Base-by-base conservation (phyloP, 2,113 vertebrate species). In the Tautogolabrus adspersus region DNA sequence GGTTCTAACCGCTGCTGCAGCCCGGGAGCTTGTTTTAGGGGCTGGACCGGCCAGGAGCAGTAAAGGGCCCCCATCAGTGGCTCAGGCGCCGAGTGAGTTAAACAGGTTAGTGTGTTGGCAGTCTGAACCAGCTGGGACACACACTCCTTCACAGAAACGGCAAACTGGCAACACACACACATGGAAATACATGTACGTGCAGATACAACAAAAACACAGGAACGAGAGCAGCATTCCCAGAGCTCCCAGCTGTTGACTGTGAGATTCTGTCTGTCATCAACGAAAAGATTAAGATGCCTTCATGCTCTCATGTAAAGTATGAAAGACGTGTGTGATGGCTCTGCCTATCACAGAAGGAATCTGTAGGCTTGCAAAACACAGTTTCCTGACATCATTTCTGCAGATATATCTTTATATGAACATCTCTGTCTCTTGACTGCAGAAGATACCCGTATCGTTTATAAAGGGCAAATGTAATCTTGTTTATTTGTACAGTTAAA, bases 81-180 rank as follows among this genome's bases (percentile, higher is more conserved):
- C 82, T 67, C 81, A 90, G 92, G 89, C 90, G 93, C 92, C 91
- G 69, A 83, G 82, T 80, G 89, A 92, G 83, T 93, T 93, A 92
- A 94, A 92, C 88, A 68, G 84, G 89, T 90, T 84, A 88, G 92
- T 91, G 90, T 92, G 86, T 80, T 84, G 76, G 84, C 66, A 54
- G 75, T 87, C 81, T 90, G 85, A 87, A 93, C 84, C 88, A 88
- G 89, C 90, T 84, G 80, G 58, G 83, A 84, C 82, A 82, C 82
- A 78, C 46, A 21, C 44, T 1, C 62, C 47, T 23, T 57, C 1
- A 51, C 76, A 61, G 74, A 75, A 69, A 75, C 19, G 13, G 37
- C 22, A 77, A 55, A 78, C 58, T 30, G 57, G 57, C 44, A 72
- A 47, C 26, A 79, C 61, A 75, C 60, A 51, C 9, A 55, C 22